Base-by-base conservation (phyloP, 2,888 invertebrate species). In the Tinea semifulvella region DNA sequence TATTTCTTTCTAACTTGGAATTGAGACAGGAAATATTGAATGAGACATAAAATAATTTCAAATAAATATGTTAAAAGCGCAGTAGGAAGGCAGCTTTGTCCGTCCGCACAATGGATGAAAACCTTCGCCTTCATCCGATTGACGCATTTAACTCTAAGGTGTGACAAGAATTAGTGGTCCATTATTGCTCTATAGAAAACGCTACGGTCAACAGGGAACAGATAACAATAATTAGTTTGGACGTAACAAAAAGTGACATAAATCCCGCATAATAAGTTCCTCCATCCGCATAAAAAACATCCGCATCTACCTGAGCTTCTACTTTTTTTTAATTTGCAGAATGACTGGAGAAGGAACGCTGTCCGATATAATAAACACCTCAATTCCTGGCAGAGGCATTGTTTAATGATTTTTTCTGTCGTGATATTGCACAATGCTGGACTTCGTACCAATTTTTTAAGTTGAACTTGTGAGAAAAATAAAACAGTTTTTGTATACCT, bases 201-300 rank as follows among this genome's bases (percentile, higher is more conserved):
- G 64, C 66, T 57, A 63, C 68, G 73, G 77, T 77, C 72, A 76
- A 73, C 72, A 67, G 68, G 69, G 69, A 69, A 65, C 56, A 71
- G 80, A 79, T 80, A 80, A 79, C 76, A 80, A 79, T 77, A 79
- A 80, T 80, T 80, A 79, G 74, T 65, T 74, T 54, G 70, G 69
- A 75, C 68, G 60, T 56, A 57, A 68, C 72, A 79, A 77, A 80
- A 80, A 80, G 70, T 76, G 79, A 76, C 79, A 80, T 79, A 79
- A 79, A 80, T 80, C 76, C 75, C 66, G 70, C 73, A 79, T 79
- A 77, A 77, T 80, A 79, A 77, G 73, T 69, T 66, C 66, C 59
- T 54, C 54, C 54, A 55, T 59, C 54, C 65, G 67, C 68, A 76
- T 76, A 76, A 77, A 68, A 56, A 52, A 52, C 55, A 60, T 56